Conservation (phyloP, 1,140 invertebrate genomes). For the Triops longicaudatus region DNA sequence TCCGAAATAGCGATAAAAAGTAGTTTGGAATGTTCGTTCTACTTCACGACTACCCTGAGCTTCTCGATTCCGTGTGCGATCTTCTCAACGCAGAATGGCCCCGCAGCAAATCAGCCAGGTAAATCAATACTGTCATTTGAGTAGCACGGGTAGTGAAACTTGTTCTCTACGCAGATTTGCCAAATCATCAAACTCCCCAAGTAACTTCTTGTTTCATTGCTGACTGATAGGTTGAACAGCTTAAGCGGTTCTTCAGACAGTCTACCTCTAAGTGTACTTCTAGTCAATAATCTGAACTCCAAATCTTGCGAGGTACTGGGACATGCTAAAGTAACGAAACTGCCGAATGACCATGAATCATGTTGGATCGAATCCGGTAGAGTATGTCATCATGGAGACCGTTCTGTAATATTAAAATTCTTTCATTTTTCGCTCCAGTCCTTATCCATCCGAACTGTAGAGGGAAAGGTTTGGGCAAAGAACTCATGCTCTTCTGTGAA, state of each 20-base stretch:
- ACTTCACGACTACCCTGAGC: conserved; percentile 20
- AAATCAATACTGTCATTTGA: background rate
- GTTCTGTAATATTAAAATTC: background rate
- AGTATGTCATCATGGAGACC: background rate
- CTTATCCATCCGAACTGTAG: conserved; percentile 14
- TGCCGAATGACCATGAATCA: background rate
- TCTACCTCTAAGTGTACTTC: conserved; percentile 16
- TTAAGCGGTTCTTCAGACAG: conserved; percentile 12
- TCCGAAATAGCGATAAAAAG: no score
- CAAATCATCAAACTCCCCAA: no score
- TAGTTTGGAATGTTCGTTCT: conserved; percentile 2
- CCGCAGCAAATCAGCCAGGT: conserved; percentile 26
- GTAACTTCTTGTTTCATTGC: background rate
- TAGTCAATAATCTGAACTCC: background rate
- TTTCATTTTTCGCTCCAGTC: conserved; percentile 19
- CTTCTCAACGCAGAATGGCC: conserved; percentile 27
- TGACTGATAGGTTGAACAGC: conserved; percentile 1
- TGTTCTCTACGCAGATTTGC: background rate
- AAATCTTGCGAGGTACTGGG: background rate
- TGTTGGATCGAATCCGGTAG: conserved; percentile 27
- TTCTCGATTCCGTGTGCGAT: background rate
- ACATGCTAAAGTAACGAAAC: conserved; percentile 24
- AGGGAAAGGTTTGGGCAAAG: conserved; percentile 28
- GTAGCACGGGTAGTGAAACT: background rate
- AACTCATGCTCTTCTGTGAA: conserved; percentile 25